Evolutionary conservation across 2,888 invertebrate genomes (phyloP).

Genomic region (Charanyca ferruginea): DNA sequence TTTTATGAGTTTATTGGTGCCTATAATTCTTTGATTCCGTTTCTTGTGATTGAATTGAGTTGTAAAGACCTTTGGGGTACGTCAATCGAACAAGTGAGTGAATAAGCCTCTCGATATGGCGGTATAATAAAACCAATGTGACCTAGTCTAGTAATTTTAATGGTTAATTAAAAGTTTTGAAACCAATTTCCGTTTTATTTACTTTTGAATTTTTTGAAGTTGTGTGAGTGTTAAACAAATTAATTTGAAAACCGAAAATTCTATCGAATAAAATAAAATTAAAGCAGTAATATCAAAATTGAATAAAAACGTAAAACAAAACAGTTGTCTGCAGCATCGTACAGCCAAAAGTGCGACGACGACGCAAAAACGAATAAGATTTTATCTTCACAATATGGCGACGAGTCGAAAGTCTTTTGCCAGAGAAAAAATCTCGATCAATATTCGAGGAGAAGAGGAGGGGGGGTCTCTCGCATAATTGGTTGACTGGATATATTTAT

Average conservation of each 20-base stretch:
- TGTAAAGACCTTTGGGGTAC: constrained; percentile 62
- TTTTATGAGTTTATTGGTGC: constrained; percentile 65
- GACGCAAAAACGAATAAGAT: constrained; percentile 79
- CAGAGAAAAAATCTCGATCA: constrained; percentile 85
- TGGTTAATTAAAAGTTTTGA: constrained; percentile 48
- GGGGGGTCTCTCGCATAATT: constrained; percentile 81
- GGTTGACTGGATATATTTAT: constrained; percentile 81
- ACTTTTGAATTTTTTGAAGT: constrained; percentile 11
- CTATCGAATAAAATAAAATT: constrained; percentile 48
- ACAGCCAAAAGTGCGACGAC: constrained; percentile 71
- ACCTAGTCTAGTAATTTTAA: constrained; percentile 43
- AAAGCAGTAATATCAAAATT: constrained; percentile 48
- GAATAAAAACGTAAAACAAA: constrained; percentile 58
- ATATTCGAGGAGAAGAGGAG: constrained; percentile 81
- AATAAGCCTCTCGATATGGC: constrained; percentile 42
- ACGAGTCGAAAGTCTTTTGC: constrained; percentile 77
- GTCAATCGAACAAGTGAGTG: constrained; percentile 53
- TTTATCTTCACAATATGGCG: constrained; percentile 84
- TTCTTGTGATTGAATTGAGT: constrained; percentile 62
- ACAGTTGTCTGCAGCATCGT: constrained; percentile 73
- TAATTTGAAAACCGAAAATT: constrained; percentile 20
- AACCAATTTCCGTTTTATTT: constrained; percentile 21
- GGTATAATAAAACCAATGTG: constrained; percentile 46
- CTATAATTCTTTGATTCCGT: constrained; percentile 64
- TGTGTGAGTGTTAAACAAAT: constrained; percentile 11